Base-by-base conservation (phyloP, 2,888 invertebrate genomes). In the Tigriopus californicus region DNA sequence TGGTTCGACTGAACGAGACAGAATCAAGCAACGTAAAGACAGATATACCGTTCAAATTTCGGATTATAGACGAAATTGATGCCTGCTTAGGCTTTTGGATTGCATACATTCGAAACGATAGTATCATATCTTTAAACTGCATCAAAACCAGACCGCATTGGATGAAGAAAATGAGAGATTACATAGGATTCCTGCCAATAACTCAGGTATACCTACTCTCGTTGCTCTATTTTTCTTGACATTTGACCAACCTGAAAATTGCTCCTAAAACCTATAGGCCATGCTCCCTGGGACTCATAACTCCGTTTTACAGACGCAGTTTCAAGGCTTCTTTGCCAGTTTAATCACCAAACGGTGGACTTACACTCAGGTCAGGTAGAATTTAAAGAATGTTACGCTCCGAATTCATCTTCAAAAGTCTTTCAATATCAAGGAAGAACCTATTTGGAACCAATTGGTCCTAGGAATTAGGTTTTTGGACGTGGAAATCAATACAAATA, bases 281-380 rank as follows among this genome's bases (percentile, higher is more conserved):
- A 52, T 52, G 52, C 22, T 52, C 33, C 52, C 52, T 15, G 52
- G 52, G 24, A 52, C 52, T 18, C 52, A 52, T n/a, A 52, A 52
- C 52, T 52, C 52, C 13, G 52, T 24, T 15, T 24, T 33, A 20
- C 22, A 25, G 15, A 52, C 15, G 22, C 25, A 52, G 13, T 52
- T 52, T 33, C 2, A 25, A 15, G 52, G 52, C 13, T 52, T 25
- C 33, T 25, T 25, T 13, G 52, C 52, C 13, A 40, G 33, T 25
- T 52, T 52, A 24, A 25, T 52, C 22, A 52, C 8, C 22, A 52
- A 52, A 8, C 22, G 52, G 33, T 52, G 12, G 15, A 52, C 25
- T 2, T 24, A 25, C 2, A 15, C 52, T 11, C 52, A 52, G 4
- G 52, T 52, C 15, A 18, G 12, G 1, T 24, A 13, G 1, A 1